Conservation (phyloP, 2,113 vertebrate genomes). For the Platichthys flesus region DNA sequence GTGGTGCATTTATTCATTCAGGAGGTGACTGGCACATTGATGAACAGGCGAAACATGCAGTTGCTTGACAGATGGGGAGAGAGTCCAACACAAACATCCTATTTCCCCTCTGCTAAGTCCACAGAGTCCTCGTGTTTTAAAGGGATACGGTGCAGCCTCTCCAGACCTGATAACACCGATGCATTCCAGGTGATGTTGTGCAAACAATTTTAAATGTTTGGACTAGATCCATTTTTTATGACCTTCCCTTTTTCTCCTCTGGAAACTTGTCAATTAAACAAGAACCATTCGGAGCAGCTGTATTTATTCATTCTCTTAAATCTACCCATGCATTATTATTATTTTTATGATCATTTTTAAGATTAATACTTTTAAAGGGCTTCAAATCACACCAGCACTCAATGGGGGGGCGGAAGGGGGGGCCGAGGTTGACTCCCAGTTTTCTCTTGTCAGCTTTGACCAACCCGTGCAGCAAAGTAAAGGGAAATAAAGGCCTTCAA, state of each 20-base stretch:
- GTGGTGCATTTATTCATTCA: not conserved
- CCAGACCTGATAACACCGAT: constrained; percentile 57
- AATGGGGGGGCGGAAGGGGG: not conserved
- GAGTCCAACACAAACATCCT: constrained; percentile 20
- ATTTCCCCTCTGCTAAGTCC: constrained; percentile 14
- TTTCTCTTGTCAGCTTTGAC: constrained; percentile 43
- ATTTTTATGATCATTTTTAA: not conserved
- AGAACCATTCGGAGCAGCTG: not conserved
- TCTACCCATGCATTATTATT: constrained; percentile 9
- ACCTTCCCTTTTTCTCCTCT: constrained; percentile 27
- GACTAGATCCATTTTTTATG: constrained; percentile 60
- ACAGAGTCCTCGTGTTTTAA: constrained; percentile 13
- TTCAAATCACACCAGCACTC: constrained; percentile 46
- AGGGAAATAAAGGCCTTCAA: constrained; percentile 28
- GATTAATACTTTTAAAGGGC: constrained; percentile 1
- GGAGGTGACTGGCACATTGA: not conserved
- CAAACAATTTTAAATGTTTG: constrained; percentile 62
- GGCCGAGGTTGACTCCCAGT: constrained; percentile 64
- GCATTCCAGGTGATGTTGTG: constrained; percentile 66
- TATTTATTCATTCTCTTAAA: not conserved
- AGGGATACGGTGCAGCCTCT: constrained; percentile 22
- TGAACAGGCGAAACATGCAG: constrained; percentile 1
- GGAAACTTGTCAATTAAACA: constrained; percentile 47
- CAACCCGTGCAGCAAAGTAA: constrained; percentile 14
- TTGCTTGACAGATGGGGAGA: constrained; percentile 1